phyloP scores from a whole-genome alignment of 1,140 invertebrate species.

The Sycophaga agraensis region DNA sequence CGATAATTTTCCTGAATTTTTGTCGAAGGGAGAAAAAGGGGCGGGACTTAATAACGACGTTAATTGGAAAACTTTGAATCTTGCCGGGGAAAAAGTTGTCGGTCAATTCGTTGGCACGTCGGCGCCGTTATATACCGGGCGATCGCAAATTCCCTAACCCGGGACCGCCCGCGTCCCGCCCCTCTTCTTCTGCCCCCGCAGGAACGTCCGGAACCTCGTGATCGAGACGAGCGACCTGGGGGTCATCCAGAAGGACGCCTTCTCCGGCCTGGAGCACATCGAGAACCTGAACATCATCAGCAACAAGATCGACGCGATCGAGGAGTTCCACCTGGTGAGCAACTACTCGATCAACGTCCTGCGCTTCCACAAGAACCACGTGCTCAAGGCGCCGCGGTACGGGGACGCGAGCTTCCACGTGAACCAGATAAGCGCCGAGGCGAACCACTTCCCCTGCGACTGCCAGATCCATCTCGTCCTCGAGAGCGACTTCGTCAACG shows the following conservation, averaged over 20 bases:
- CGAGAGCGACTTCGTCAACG: conserved; percentile 71
- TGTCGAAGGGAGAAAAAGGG: too few species aligned
- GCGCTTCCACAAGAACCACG: conserved; percentile 77
- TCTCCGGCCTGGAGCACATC: conserved; percentile 69
- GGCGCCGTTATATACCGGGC: too few species aligned
- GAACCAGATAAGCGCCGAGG: conserved; percentile 66
- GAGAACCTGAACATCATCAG: conserved; percentile 73
- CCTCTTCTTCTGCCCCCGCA: neutral
- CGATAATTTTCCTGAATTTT: too few species aligned
- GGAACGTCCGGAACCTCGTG: conserved; percentile 70
- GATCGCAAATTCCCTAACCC: too few species aligned
- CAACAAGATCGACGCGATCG: conserved; percentile 80
- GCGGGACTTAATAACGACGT: too few species aligned
- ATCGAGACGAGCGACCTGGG: conserved; percentile 81
- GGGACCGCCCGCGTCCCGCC: too few species aligned
- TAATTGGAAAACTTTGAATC: too few species aligned
- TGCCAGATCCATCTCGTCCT: conserved; percentile 76
- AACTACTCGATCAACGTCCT: conserved; percentile 70
- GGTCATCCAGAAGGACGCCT: conserved; percentile 69
- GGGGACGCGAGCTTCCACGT: conserved; percentile 69
- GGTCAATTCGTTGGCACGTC: too few species aligned
- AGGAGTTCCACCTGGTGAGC: conserved; percentile 67
- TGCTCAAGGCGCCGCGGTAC: conserved; percentile 70
- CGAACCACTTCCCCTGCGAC: conserved; percentile 83
- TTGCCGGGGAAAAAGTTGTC: too few species aligned